phyloP scores from a whole-genome alignment of 2,113 vertebrate genomes.

The Lepisosteus oculatus region DNA sequence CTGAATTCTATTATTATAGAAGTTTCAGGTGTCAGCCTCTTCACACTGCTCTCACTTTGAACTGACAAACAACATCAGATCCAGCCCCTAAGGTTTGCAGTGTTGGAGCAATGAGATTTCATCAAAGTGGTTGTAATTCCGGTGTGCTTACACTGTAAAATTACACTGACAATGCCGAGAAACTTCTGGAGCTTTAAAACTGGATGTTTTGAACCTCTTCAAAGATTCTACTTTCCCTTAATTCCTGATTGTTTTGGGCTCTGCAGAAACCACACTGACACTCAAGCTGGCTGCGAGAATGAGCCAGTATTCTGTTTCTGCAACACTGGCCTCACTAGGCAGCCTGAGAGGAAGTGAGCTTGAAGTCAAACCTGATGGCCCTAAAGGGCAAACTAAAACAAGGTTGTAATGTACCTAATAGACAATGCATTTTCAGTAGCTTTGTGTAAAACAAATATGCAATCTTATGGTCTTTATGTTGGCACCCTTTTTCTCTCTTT shows the following conservation, averaged over 20 bases:
- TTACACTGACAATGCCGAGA: background rate
- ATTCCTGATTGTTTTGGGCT: background rate
- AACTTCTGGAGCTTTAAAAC: background rate
- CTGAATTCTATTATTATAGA: background rate
- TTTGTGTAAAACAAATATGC: background rate
- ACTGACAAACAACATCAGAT: conserved; percentile 1
- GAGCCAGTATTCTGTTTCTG: background rate
- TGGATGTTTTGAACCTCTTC: background rate
- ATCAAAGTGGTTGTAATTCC: background rate
- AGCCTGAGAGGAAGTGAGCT: background rate
- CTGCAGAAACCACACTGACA: background rate
- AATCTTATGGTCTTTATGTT: background rate
- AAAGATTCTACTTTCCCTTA: background rate
- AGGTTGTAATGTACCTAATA: background rate
- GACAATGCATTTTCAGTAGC: background rate
- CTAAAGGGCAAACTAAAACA: background rate
- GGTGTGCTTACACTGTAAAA: conserved; percentile 1
- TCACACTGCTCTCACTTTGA: background rate
- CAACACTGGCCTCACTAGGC: background rate
- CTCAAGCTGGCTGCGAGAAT: background rate
- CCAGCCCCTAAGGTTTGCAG: background rate
- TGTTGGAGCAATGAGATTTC: background rate
- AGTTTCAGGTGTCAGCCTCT: background rate
- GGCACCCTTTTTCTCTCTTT: too few species aligned
- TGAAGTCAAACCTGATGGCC: background rate